Percentiles rank a stretch among this genome's conserved stretches.
These are phyloP conservation scores for Zonotrichia leucophrys DNA, from an alignment of 2,113 vertebrate genomes.

Conservation along the genomic window DNA sequence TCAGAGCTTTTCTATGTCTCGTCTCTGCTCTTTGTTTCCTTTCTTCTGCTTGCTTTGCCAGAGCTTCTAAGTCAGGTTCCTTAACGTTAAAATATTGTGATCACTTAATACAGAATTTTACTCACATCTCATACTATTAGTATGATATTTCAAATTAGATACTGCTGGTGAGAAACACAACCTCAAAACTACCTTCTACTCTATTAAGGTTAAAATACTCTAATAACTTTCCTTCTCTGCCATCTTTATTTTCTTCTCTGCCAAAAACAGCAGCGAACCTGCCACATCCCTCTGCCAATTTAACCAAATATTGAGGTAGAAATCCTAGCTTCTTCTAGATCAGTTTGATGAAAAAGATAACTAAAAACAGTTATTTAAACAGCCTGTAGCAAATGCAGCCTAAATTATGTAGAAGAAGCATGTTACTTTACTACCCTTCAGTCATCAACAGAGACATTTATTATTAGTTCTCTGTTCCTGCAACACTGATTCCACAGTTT, in stretches of 20 bases:
- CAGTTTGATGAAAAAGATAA: neutral
- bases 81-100: slow-evolving; percentile 48
- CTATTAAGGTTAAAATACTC: neutral
- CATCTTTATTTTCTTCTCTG: neutral
- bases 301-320: neutral
- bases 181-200: neutral
- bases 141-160: neutral
- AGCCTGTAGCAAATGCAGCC: neutral
- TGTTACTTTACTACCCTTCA: neutral
- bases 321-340: neutral
- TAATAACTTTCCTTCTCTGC: neutral
- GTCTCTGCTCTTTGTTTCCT: slow-evolving; percentile 82
- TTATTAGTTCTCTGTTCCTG: neutral
- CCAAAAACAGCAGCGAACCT: neutral
- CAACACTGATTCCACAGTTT: neutral
- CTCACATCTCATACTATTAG: neutral
- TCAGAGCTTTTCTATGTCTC: slow-evolving; percentile 85
- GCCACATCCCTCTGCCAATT: neutral
- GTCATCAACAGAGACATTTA: neutral
- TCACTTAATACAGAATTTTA: neutral
- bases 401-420: neutral
- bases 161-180: neutral
- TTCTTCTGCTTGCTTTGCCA: slow-evolving; percentile 75
- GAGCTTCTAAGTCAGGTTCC: slow-evolving; percentile 80
- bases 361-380: no score